Evolutionary conservation across 2,113 vertebrate genomes (phyloP), one percentile per base, ranked within the genome.

Genomic region (Microcebus griseorufus): DNA sequence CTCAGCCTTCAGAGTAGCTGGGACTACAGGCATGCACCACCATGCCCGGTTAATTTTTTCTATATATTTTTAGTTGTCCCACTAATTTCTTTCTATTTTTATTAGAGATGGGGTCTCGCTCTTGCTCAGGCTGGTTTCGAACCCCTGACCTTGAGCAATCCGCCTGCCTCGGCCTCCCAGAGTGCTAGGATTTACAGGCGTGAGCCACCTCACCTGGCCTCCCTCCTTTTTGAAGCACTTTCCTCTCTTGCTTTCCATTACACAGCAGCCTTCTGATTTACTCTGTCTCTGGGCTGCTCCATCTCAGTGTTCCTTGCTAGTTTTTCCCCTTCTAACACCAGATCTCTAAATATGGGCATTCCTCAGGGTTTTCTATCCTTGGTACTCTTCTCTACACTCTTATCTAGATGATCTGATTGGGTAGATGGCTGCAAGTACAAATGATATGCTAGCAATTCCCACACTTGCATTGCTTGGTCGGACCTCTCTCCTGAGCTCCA

Each of bases 151-250:
- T 42, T 42, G 42, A 42, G 42, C 5, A 42, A 42, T 42, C 42
- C 42, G 5, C 42, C 42, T 1, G 42, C 42, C 1, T 42, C 42
- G 6, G 42, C 42, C 42, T 42, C 42, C 42, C 42, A 42, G 42
- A 42, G 42, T 42, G 42, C 42, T 42, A 42, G 42, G 42, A 42
- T 42, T 42, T 42, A 42, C 42, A 42, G 42, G 42, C 42, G 42
- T 5, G 42, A 42, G 42, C 42, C 42, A 42, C 42, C 42, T 42
- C 42, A 42, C 42, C 42, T 42, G 42, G 42, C 42, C 6, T 42
- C 48, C 14, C 29, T 95, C 48, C 39, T 88, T 22, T 93, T 88
- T 88, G 60, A 94, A 85, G 32, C 67, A 94, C 18, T 84, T 96
- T 69, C 13, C 39, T 89, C 37, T 90, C 69, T 82, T 32, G 62